A percentile compares a stretch with the other conserved stretches of the same genome.
phyloP scores from a whole-genome alignment of 1,140 invertebrate genomes.

The Musca vetustissima region DNA sequence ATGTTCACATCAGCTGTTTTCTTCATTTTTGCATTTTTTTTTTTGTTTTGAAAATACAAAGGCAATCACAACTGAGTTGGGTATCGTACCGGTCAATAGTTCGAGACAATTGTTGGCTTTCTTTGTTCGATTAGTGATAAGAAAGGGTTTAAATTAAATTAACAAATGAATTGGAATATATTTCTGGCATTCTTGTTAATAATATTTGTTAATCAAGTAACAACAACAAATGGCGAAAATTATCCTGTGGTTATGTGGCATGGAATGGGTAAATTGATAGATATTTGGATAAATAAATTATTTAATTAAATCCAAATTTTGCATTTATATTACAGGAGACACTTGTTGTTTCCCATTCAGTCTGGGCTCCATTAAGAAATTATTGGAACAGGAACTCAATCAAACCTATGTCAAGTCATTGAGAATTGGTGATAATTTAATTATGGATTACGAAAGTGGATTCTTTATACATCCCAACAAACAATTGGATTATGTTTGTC shows the following conservation, averaged over 20 bases:
- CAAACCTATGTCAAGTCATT: conserved; percentile 83
- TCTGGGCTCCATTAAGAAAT: conserved; percentile 76
- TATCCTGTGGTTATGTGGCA: conserved; percentile 76
- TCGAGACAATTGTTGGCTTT: too few species aligned
- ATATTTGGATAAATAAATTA: conserved; percentile 11
- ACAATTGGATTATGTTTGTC: conserved; percentile 76
- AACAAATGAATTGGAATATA: too few species aligned
- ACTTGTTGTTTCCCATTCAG: conserved; percentile 90
- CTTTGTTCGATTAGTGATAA: too few species aligned
- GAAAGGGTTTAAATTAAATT: too few species aligned
- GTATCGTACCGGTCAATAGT: too few species aligned
- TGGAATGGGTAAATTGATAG: conserved; percentile 72
- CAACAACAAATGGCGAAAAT: conserved; percentile 7
- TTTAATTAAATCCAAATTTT: conserved; percentile 10
- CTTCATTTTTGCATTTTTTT: too few species aligned
- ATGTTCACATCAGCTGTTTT: too few species aligned
- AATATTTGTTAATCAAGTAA: neutral
- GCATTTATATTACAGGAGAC: conserved; percentile 75
- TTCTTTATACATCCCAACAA: conserved; percentile 77
- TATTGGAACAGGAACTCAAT: conserved; percentile 73
- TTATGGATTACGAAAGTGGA: conserved; percentile 83
- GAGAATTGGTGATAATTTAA: conserved; percentile 71
- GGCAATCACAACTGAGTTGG: too few species aligned
- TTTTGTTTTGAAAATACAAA: too few species aligned
- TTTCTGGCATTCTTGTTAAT: too few species aligned